A percentile compares a stretch with the other conserved stretches of the same genome.
Evolutionary conservation across 2,888 invertebrate species (phyloP).

Genomic region (Pheosia gnoma): DNA sequence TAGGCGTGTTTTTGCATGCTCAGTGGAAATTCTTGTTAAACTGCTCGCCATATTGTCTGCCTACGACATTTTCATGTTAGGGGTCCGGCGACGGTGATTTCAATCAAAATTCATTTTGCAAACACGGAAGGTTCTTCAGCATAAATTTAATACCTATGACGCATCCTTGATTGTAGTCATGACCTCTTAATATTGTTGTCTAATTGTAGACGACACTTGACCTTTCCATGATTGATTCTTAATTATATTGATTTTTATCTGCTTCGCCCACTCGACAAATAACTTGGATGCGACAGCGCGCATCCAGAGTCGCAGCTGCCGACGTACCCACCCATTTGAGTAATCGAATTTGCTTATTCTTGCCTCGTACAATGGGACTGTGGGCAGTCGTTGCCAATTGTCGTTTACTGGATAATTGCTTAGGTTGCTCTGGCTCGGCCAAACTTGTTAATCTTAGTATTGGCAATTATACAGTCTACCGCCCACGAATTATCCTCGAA

Average conservation of each 20-base stretch:
- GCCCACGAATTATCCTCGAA: constrained; percentile 40
- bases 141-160: neutral
- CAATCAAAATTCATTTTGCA: no score
- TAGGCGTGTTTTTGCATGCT: constrained; percentile 42
- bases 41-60: constrained; percentile 43
- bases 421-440: constrained; percentile 32
- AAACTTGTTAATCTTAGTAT: constrained; percentile 42
- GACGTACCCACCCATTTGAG: constrained; percentile 24
- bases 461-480: constrained; percentile 53
- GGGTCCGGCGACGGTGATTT: no score
- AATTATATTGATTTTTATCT: constrained; percentile 27
- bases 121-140: no score
- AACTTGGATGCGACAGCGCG: constrained; percentile 44
- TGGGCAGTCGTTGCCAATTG: constrained; percentile 50
- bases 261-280: constrained; percentile 45
- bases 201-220: constrained; percentile 1
- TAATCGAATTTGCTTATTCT: constrained; percentile 40
- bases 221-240: constrained; percentile 10
- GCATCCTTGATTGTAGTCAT: neutral
- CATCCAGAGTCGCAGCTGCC: constrained; percentile 41
- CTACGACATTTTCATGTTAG: constrained; percentile 48
- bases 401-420: constrained; percentile 56
- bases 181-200: neutral
- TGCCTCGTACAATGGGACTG: constrained; percentile 40
- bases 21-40: constrained; percentile 40